A percentile compares a stretch with the other conserved stretches of the same genome.
Conservation (phyloP, 2,888 invertebrate genomes). For the Pegoplata infirma region DNA sequence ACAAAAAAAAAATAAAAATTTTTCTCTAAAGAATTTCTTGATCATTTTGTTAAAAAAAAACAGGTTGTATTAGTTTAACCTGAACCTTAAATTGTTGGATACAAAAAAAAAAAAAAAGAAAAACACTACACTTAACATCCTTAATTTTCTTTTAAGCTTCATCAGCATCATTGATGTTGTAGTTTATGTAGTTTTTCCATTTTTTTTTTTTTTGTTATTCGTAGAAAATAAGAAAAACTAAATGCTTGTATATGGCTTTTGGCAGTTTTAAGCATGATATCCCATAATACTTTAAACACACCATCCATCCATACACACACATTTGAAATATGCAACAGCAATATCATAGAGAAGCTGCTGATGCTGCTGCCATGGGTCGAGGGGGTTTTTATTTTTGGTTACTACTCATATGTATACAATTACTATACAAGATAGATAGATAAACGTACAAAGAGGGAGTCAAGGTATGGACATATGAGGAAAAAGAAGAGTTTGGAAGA, state of each 20-base stretch:
- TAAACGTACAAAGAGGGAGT: constrained; percentile 7
- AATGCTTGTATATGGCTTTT: constrained; percentile 58
- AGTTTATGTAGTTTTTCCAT: background rate
- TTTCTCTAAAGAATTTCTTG: constrained; percentile 1
- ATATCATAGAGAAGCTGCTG: background rate
- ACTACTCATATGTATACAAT: constrained; percentile 42
- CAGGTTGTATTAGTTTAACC: constrained; percentile 61
- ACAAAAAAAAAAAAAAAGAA: background rate
- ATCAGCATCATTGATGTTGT: constrained; percentile 28
- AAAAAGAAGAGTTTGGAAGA: background rate
- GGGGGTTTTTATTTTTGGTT: background rate
- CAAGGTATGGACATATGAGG: background rate
- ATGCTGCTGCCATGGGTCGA: background rate
- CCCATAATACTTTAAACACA: constrained; percentile 57
- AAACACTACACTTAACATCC: background rate
- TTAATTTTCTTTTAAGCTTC: constrained; percentile 19
- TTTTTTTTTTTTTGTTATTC: constrained; percentile 8
- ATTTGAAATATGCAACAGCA: background rate
- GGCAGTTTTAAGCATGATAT: constrained; percentile 61
- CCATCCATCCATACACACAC: constrained; percentile 8
- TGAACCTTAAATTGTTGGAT: constrained; percentile 54
- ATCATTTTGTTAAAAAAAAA: constrained; percentile 1
- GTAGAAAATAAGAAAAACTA: constrained; percentile 37
- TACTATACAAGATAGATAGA: constrained; percentile 36
- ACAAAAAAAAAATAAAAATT: background rate